Evolutionary conservation across 37 sponge, comb jelly and placozoan genomes (phyloP).

Genomic region (Lycopodina hypogea): DNA sequence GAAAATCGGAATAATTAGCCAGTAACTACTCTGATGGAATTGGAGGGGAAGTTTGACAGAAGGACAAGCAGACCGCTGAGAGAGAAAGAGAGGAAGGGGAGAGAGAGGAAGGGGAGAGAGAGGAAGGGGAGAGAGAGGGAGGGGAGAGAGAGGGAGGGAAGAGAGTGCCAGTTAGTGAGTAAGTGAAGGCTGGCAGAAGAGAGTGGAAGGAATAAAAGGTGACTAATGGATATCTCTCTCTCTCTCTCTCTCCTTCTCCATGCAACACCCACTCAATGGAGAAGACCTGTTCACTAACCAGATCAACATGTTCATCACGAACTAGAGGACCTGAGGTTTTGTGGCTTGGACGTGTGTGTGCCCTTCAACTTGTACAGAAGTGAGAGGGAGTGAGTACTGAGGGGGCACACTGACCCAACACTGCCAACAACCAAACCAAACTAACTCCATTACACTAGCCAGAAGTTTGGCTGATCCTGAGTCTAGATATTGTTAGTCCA

Average conservation of each 20-base stretch:
- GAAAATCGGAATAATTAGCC: neutral
- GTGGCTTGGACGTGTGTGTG: conserved; percentile 5
- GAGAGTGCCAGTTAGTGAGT: conserved; percentile 1
- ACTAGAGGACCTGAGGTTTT: neutral
- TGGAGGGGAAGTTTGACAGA: neutral
- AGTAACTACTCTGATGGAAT: neutral
- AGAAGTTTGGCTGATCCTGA: too few relatives aligned
- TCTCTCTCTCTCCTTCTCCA: neutral
- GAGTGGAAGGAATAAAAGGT: neutral
- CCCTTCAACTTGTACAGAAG: too few relatives aligned
- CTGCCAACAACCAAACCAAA: too few relatives aligned
- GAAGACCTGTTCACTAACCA: neutral
- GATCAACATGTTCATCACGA: neutral
- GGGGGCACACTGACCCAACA: too few relatives aligned
- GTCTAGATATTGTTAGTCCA: too few relatives aligned
- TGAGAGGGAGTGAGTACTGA: too few relatives aligned
- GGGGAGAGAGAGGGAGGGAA: neutral
- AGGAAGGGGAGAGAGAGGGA: conserved; percentile 5
- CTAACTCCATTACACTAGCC: too few relatives aligned
- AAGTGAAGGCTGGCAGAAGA: conserved; percentile 13
- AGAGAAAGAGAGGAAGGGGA: conserved; percentile 23
- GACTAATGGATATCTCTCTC: neutral
- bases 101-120: neutral
- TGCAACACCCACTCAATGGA: neutral
- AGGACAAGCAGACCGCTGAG: neutral